phyloP scores from a whole-genome alignment of 2,888 invertebrate species.

The Hipparchia semele region DNA sequence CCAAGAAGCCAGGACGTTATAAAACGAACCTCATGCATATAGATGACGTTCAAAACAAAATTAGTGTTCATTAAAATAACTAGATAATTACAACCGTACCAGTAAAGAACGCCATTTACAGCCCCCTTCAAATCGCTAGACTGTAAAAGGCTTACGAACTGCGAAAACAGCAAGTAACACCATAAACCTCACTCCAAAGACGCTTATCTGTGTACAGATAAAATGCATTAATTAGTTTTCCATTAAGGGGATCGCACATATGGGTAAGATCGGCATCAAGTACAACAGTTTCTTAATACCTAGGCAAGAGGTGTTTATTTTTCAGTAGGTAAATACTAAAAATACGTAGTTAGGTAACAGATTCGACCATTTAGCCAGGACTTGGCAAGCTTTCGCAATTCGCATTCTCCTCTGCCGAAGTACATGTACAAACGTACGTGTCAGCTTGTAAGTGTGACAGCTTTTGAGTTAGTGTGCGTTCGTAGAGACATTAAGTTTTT shows the following conservation, averaged over 20 bases:
- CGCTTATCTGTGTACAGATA: conserved; percentile 27
- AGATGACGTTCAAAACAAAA: background rate
- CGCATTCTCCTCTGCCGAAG: too few species aligned
- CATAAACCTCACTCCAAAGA: conserved; percentile 8
- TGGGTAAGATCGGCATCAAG: too few species aligned
- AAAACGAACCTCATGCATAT: background rate
- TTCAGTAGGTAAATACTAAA: too few species aligned
- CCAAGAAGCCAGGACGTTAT: background rate
- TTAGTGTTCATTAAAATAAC: background rate
- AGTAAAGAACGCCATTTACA: conserved; percentile 9
- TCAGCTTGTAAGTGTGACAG: too few species aligned
- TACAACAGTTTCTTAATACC: too few species aligned
- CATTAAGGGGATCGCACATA: background rate
- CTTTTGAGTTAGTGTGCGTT: too few species aligned
- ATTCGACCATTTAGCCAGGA: too few species aligned
- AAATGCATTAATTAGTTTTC: conserved; percentile 30
- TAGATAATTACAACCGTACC: background rate
- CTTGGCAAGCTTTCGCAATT: too few species aligned
- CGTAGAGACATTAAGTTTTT: too few species aligned
- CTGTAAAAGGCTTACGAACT: conserved; percentile 15
- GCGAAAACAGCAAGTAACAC: background rate
- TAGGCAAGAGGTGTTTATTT: too few species aligned
- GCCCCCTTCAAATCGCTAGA: background rate
- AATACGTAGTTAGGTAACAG: too few species aligned
- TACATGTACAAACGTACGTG: too few species aligned